A percentile compares a stretch with the other conserved stretches of the same genome.
Evolutionary conservation across 64 coral and sea anemone genomes (phyloP).

Genomic region (Anthopleura sola): DNA sequence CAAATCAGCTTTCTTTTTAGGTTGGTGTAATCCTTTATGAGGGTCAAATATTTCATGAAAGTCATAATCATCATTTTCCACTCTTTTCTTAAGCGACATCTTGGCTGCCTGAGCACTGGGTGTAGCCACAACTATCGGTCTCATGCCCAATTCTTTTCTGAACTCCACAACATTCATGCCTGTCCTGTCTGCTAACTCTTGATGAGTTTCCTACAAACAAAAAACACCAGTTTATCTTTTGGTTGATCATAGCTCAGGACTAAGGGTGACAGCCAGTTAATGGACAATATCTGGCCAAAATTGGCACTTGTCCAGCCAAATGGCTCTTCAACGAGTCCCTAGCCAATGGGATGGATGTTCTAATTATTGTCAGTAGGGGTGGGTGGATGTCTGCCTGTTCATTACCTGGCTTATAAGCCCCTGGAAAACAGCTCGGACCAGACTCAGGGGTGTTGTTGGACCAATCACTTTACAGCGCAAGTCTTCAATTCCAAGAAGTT

Average conservation of each 20-base stretch:
- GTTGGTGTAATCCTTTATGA: conserved; percentile 84
- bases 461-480: conserved; percentile 94
- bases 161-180: conserved; percentile 92
- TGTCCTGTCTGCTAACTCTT: conserved; percentile 86
- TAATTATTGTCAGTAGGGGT: neutral
- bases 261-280: neutral
- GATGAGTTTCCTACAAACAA: conserved; percentile 73
- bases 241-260: too few species aligned
- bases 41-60: conserved; percentile 97
- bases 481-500: conserved; percentile 85
- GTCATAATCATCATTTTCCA: conserved; percentile 81
- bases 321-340: too few species aligned
- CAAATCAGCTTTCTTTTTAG: conserved; percentile 69
- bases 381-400: neutral
- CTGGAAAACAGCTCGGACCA: conserved; percentile 86
- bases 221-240: neutral
- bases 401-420: conserved; percentile 93
- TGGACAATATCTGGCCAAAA: too few species aligned
- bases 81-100: conserved; percentile 41
- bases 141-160: conserved; percentile 80
- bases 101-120: conserved; percentile 66
- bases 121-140: conserved; percentile 79
- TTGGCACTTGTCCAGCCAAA: too few species aligned
- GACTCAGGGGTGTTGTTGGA: conserved; percentile 77
- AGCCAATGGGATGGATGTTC: too few species aligned